Base-by-base conservation (phyloP, 2,797 vertebrate species). In the Xenentodon cancila region DNA sequence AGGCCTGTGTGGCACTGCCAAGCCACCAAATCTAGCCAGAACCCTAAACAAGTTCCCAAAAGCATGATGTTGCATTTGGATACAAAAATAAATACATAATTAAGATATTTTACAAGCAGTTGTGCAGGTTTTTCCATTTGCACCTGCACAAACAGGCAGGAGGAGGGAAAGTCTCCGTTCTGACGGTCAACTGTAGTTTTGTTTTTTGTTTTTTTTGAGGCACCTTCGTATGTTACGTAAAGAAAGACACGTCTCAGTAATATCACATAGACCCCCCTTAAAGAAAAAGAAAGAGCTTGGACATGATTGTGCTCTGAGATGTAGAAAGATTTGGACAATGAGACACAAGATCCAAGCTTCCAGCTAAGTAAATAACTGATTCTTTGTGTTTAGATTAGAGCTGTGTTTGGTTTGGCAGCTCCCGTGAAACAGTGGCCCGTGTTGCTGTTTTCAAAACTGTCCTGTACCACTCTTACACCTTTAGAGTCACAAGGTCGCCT, bases 311-410 rank as follows among this genome's bases (percentile, higher is more conserved):
- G 34, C 2, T 13, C 9, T 37, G 9, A 11, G 34, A 37, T 37
- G 34, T 37, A 5, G 9, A 37, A 37, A 37, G 34, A 11, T 37
- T 13, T 12, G 34, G 11, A 37, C 34, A 37, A 11, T 37, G 12
- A 37, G 11, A 4, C 34, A 37, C 34, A 13, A 37, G 9, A 37
- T 37, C 34, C 9, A 37, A 12, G 34, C 34, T 37, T 11, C 34
- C 34, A 13, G 12, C 34, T 37, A 37, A 44, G 32, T 46, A 12
- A 74, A 58, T 75, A 45, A 70, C n/a, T 62, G 7, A 46, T 37
- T 74, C 21, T 52, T 34, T 21, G 13, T 40, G 5, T 59, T 68
- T 8, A 16, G 46, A 27, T 32, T 12, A 15, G n/a, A 25, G 30
- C 17, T 49, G 21, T 16, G 7, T 48, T 22, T 27, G 19, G 12